These are phyloP conservation scores for Lagopus leucura DNA, from an alignment of 2,113 vertebrate genomes.

Conservation along the genomic window DNA sequence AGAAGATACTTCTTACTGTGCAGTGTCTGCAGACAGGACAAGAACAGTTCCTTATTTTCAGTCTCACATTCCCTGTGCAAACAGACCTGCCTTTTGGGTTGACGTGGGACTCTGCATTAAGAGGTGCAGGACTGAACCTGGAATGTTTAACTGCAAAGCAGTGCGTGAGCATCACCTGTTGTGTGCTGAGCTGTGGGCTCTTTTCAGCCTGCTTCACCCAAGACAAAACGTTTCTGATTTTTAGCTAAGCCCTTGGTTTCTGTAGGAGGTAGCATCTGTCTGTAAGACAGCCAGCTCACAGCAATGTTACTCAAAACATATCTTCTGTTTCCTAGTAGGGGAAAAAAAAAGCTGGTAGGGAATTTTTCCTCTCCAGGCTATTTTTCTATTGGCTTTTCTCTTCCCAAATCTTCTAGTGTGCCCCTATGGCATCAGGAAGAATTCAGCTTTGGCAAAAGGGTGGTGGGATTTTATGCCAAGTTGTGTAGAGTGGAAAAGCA, in stretches of 20 bases:
- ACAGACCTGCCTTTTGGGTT: not conserved
- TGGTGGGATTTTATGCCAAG: not conserved
- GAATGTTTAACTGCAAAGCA: constrained; percentile 11
- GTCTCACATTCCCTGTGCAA: not conserved
- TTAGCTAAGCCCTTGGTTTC: not conserved
- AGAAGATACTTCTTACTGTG: not conserved
- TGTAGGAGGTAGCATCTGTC: not conserved
- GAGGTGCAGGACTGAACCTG: not conserved
- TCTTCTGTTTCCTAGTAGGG: not conserved
- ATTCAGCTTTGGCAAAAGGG: not conserved
- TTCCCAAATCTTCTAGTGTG: not conserved
- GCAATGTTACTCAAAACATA: not conserved
- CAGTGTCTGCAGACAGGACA: not conserved
- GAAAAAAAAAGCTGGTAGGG: not conserved
- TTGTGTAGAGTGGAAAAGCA: not conserved
- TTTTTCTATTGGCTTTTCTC: not conserved
- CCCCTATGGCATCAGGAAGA: not conserved
- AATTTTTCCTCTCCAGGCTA: not conserved
- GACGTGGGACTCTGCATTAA: not conserved
- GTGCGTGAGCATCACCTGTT: not conserved
- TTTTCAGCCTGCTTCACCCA: constrained; percentile 22
- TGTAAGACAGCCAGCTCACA: not conserved
- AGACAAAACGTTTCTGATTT: constrained; percentile 8
- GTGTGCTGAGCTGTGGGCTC: not conserved
- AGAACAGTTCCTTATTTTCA: not conserved